phyloP scores from a whole-genome alignment of 1,140 invertebrate species.

The Drosophila fuyamai region DNA sequence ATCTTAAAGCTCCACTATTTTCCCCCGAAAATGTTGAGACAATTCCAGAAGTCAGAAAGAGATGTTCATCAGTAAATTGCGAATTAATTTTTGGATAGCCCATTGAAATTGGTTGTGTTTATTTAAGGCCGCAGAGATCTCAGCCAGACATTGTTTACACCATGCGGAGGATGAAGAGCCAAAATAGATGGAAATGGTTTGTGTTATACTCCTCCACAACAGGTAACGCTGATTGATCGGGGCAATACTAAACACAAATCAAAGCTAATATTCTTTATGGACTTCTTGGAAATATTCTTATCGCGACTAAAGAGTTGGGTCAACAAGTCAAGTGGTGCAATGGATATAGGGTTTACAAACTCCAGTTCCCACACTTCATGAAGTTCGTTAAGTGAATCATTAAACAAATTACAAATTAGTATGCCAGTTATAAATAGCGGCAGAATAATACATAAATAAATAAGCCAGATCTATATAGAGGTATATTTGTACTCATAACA shows the following conservation, averaged over 20 bases:
- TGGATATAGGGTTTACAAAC: not conserved
- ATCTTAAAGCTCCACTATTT: slow-evolving; percentile 10
- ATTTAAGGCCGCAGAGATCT: slow-evolving; percentile 23
- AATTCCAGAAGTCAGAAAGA: slow-evolving; percentile 25
- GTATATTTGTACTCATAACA: slow-evolving; percentile 24
- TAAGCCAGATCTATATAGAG: slow-evolving; percentile 40
- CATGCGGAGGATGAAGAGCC: slow-evolving; percentile 27
- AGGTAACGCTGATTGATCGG: slow-evolving; percentile 52
- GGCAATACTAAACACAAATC: slow-evolving; percentile 38
- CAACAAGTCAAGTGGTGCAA: slow-evolving; percentile 18
- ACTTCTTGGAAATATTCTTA: slow-evolving; percentile 53
- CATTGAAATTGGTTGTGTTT: slow-evolving; percentile 44
- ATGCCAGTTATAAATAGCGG: slow-evolving; percentile 62
- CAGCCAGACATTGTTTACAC: slow-evolving; percentile 43
- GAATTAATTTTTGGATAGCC: slow-evolving; percentile 38
- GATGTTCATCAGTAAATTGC: slow-evolving; percentile 39
- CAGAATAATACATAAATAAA: slow-evolving; percentile 51
- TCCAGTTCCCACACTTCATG: slow-evolving; percentile 57
- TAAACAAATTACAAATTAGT: slow-evolving; percentile 69
- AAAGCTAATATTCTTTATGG: slow-evolving; percentile 42
- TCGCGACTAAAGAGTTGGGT: slow-evolving; percentile 33
- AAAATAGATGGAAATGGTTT: slow-evolving; percentile 47
- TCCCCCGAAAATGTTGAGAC: slow-evolving; percentile 47
- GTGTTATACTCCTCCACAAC: slow-evolving; percentile 29
- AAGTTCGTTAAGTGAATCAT: slow-evolving; percentile 60